Evolutionary conservation across 2,888 invertebrate genomes (phyloP).

Genomic region (Gastracanthus pulcherrimus): DNA sequence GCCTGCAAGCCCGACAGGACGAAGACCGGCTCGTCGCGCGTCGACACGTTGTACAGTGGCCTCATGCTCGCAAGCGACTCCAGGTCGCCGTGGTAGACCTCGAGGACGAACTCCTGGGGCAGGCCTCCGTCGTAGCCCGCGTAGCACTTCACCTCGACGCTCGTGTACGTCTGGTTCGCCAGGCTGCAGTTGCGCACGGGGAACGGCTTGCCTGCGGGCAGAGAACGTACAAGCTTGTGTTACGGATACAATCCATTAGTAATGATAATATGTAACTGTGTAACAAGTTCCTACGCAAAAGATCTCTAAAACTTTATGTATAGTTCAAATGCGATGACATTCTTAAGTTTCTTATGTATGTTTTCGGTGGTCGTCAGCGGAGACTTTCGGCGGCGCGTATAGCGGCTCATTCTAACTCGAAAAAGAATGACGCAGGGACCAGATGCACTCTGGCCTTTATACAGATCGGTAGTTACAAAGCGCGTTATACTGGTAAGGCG

Average conservation of each 20-base stretch:
- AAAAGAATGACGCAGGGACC: too few species aligned
- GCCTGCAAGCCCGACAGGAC: slow-evolving; percentile 88
- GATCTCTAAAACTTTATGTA: too few species aligned
- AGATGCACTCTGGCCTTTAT: too few species aligned
- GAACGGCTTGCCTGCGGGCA: slow-evolving; percentile 86
- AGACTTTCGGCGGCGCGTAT: too few species aligned
- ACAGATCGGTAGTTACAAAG: too few species aligned
- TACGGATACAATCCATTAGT: neutral
- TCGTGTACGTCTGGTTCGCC: slow-evolving; percentile 90
- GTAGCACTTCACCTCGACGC: slow-evolving; percentile 89
- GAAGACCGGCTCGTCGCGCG: slow-evolving; percentile 85
- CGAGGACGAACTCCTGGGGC: slow-evolving; percentile 91
- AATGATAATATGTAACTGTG: neutral
- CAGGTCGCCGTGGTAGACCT: slow-evolving; percentile 82
- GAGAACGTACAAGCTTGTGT: too few species aligned
- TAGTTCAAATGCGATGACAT: too few species aligned
- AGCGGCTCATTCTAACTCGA: too few species aligned
- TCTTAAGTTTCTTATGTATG: too few species aligned
- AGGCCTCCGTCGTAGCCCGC: slow-evolving; percentile 93
- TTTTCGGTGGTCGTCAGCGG: too few species aligned
- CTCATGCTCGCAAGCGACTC: slow-evolving; percentile 68
- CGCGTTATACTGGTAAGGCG: too few species aligned
- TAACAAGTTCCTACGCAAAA: too few species aligned
- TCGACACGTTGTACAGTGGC: slow-evolving; percentile 81
- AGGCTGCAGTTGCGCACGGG: slow-evolving; percentile 91